phyloP scores from a whole-genome alignment of 2,797 vertebrate genomes.

The Leptoclinus maculatus region DNA sequence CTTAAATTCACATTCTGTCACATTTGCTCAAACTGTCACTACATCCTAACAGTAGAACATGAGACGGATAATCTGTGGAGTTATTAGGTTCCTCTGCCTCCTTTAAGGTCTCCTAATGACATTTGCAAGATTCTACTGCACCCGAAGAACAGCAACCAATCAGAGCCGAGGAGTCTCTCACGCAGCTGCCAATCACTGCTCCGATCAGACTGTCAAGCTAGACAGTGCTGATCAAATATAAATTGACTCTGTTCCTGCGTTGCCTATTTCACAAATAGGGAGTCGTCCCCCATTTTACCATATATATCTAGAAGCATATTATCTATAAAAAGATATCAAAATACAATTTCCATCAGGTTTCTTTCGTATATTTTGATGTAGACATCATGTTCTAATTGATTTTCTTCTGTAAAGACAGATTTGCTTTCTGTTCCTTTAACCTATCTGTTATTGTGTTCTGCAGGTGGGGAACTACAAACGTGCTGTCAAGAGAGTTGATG shows the following conservation, averaged over 20 bases:
- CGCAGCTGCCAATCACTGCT: too few relatives aligned
- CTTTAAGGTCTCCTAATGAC: not conserved
- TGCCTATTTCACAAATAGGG: not conserved
- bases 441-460: slow-evolving; percentile 3
- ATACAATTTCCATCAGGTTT: not conserved
- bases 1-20: not conserved
- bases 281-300: not conserved
- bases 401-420: not conserved
- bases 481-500: slow-evolving; percentile 94
- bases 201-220: too few relatives aligned
- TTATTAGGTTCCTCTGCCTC: not conserved
- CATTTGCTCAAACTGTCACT: not conserved
- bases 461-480: slow-evolving; percentile 99
- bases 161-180: not conserved
- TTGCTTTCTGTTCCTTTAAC: not conserved
- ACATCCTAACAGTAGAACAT: not conserved
- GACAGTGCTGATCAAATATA: not conserved
- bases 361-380: not conserved
- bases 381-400: not conserved
- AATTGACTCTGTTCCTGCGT: not conserved
- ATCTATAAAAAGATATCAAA: not conserved
- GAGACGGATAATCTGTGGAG: not conserved
- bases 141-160: not conserved
- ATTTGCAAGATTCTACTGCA: not conserved
- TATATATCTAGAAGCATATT: not conserved